Evolutionary conservation across 2,888 invertebrate genomes (phyloP), one percentile per base, ranked within the genome.

Genomic region (Drosophila birchii): DNA sequence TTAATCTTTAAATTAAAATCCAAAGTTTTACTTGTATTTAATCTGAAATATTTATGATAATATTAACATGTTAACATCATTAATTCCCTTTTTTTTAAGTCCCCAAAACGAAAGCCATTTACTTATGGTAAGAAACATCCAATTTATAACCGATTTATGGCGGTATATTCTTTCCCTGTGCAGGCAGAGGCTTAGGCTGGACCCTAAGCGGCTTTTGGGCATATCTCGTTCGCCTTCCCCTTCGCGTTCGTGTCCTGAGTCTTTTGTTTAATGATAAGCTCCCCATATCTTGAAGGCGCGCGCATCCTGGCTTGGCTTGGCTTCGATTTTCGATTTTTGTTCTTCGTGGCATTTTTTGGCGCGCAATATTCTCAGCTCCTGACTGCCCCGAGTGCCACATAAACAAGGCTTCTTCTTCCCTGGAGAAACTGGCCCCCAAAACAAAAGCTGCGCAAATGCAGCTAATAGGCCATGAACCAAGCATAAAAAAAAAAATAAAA

Each of bases 351-450:
- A 0, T 71, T 75, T 77, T 83, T 84, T 84, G 84, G 86, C 83
- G 83, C 78, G 86, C 79, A 78, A 74, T 61, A 64, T 76, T 76
- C 71, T 69, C 71, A 70, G 75, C 75, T 75, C 76, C 80, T 82
- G 86, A 82, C 86, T 70, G 83, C 86, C 86, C 73, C 83, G 72
- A 86, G 86, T 83, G 76, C 68, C 78, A 78, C 79, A 83, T 74
- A 76, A 79, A 79, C 59, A 78, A 79, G 66, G 47, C 44, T 67
- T 64, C 41, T 26, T 45, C 45, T 45, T n/a, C 47, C 60, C 60
- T n/a, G 34, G 2, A 49, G 64, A 60, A 64, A 49, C 64, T 63
- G 70, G 57, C 51, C 36, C 55, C 69, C 57, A 68, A 69, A 67
- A 76, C 66, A 76, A 61, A 73, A 78, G 64, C 54, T 57, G 39